These are phyloP conservation scores for Colius striatus DNA, from an alignment of 2,113 vertebrate species.

Conservation along the genomic window DNA sequence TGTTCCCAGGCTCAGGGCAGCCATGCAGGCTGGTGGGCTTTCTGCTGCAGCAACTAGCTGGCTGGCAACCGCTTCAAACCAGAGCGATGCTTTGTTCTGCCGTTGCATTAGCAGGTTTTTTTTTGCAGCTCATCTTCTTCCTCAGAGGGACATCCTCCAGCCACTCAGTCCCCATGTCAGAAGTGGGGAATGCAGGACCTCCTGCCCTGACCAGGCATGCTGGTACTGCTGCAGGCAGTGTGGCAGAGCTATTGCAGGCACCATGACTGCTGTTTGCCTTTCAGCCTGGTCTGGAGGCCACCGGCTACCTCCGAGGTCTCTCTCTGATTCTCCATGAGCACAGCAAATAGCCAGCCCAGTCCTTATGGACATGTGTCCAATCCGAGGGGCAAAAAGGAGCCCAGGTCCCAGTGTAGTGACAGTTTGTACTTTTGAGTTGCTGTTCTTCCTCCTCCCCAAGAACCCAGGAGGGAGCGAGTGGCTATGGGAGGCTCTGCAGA, in stretches of 20 bases:
- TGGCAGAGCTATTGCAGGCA: background rate
- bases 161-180: rapidly evolving
- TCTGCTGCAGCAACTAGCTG: background rate
- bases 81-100: background rate
- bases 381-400: background rate
- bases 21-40: background rate
- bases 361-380: rapidly evolving
- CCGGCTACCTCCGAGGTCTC: background rate
- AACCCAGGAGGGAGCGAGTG: background rate
- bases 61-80: rapidly evolving
- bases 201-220: too few relatives aligned
- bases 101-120: background rate
- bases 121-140: background rate
- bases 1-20: rapidly evolving
- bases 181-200: rapidly evolving
- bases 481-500: background rate
- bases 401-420: background rate
- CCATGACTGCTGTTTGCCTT: background rate
- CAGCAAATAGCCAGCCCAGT: background rate
- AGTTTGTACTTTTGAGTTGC: background rate
- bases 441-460: background rate
- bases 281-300: background rate
- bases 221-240: background rate
- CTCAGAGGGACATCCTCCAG: rapidly evolving
- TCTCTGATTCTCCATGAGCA: background rate